Evolutionary conservation across 2,113 vertebrate genomes (phyloP), one percentile per base, ranked within the genome.

Genomic region (Anas platyrhynchos): DNA sequence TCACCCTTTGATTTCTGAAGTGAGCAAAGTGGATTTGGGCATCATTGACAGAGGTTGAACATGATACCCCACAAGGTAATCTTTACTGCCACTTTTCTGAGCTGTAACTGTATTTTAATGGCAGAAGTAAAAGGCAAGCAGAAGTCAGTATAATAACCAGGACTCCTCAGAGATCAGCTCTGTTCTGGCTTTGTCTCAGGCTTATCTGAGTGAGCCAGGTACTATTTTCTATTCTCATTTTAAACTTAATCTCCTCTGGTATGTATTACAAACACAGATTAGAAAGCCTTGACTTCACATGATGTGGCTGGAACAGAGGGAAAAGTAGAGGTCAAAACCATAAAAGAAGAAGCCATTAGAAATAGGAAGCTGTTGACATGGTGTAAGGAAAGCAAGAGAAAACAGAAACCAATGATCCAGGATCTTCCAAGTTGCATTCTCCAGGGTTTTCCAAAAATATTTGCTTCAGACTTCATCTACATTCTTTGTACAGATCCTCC

Each of bases 201-300:
- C 58, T 96, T 95, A 90, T 93, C 94, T 74, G 44, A 83, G 27
- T 21, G 22, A 94, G 44, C 38, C 91, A 88, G 90, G 63, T 58
- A 95, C 31, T 71, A 59, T 74, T 55, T 21, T 41, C 23, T 87
- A 62, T 58, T 66, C 62, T 90, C 55, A 76, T 93, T 89, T 90
- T 84, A 38, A 74, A 81, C 67, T 16, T 90, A 73, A 73, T 89
- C 81, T 84, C 34, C 34, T 91, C n/a, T 69, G 66, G 54, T 83
- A 23, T 59, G 79, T 48, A 68, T 71, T 85, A 81, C 66, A 74
- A 89, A 77, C 59, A 26, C 50, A 88, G 67, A 95, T 69, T 63
- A 71, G 54, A 90, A 94, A 75, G 61, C 7, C 46, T 89, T 83
- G 85, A 86, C 74, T 83, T 94, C 46, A 8, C 50, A 22, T 34